Evolutionary conservation across 2,113 vertebrate genomes (phyloP), one percentile per base, ranked within the genome.

Genomic region (Neotoma lepida): DNA sequence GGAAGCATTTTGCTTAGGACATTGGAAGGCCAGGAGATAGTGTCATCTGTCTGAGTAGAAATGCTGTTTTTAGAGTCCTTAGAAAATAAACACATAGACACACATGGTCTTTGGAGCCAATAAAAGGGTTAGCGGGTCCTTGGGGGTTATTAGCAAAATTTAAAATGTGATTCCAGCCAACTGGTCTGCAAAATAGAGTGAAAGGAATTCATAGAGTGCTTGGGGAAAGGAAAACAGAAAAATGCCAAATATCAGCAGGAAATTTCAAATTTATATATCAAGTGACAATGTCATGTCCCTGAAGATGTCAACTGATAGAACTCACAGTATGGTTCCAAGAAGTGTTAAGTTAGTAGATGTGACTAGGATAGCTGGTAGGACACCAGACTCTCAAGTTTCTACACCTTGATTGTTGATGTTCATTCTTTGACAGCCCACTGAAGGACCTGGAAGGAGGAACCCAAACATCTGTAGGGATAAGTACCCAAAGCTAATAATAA

Each of bases 241-340:
- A 95, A 28, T 54, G 58, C 71, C 24, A 89, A 95, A 54, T 77
- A 76, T 20, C 78, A 92, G 0, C 0, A 24, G 30, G 35, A 13
- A 35, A 90, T 85, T 94, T 84, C 73, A n/a, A n/a, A 26, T 95
- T 90, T 96, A 80, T 74, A 70, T 93, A 74, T 44, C 78, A 78
- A 51, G 3, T 88, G 91, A 76, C 80, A 86, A 51, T 33, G 0
- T 2, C 22, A 5, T 90, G 98, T 94, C 49, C 93, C 73, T 87
- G 86, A 94, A 97, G 91, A 71, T 92, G 89, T 64, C 93, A 97
- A 88, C 91, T 96, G 71, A 81, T 96, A 93, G 49, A 96, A 92
- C 18, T 97, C 74, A 30, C 74, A 97, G 85, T 81, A 18, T 39
- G 95, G 58, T 88, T 84, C 78, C 66, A 96, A 18, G 81, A 94